Base-by-base conservation (phyloP, 2,797 vertebrate species). In the Sebastes vulpes region DNA sequence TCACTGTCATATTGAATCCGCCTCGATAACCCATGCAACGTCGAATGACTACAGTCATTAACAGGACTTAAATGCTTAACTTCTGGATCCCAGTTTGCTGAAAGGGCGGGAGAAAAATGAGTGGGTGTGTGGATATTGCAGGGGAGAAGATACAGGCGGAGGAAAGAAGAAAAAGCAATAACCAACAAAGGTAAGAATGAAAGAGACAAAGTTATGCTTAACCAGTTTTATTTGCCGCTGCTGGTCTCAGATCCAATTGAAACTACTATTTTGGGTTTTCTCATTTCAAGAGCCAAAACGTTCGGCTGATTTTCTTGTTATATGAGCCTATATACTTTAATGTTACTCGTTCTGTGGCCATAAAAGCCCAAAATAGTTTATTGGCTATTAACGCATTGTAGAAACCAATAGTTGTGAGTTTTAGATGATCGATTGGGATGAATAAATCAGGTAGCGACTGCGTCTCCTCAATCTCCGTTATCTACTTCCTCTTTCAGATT, bases 401-500 rank as follows among this genome's bases (percentile, higher is more conserved):
- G 68, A 81, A 84, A 67, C 82, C 71, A 79, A 70, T 72, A 80
- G 75, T 57, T 83, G 66, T 60, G 71, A 74, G 61, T 77, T 91
- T 82, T 61, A 72, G 67, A 90, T 90, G 84, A 93, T 86, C 81
- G 88, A 92, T 88, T 89, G 75, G 72, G 46, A 77, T 48, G 76
- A 91, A 92, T 91, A 86, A 92, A 92, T 92, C 90, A 90, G 81
- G 67, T 69, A 66, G 72, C 4, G 9, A 67, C 71, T 75, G 56
- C 42, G 64, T 88, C 85, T 81, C 86, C 72, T 89, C 83, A 61
- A 86, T 92, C 89, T 90, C 79, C 81, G 73, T 92, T 90, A 91
- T 93, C 91, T 86, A 92, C 90, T 91, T 93, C 92, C 89, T 92
- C 74, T 89, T 86, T 90, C 82, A 90, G 87, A 93, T 90, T 89